Conservation (phyloP, 2,888 invertebrate genomes). For the Meghimatium bilineatum region DNA sequence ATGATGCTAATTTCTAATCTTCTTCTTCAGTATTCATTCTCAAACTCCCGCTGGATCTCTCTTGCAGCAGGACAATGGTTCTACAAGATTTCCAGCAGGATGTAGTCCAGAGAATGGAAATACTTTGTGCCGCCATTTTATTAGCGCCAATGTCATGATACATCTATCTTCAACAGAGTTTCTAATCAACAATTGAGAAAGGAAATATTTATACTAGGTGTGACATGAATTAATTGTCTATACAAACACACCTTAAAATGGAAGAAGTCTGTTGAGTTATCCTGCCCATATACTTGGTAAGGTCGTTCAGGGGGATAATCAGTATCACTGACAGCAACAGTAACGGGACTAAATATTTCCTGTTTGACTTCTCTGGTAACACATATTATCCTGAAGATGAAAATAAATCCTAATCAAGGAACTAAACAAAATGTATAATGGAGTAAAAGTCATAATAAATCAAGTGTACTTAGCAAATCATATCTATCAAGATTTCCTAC, state of each 20-base stretch:
- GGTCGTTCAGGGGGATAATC: constrained; percentile 13
- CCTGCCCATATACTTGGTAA: constrained; percentile 36
- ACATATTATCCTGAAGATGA: constrained; percentile 49
- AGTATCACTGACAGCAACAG: constrained; percentile 32
- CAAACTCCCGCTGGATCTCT: too few relatives aligned
- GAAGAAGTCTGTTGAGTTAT: constrained; percentile 36
- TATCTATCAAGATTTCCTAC: too few relatives aligned
- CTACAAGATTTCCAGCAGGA: too few relatives aligned
- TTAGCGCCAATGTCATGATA: too few relatives aligned
- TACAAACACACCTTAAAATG: constrained; percentile 26
- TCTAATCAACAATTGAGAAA: too few relatives aligned
- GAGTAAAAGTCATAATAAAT: background rate
- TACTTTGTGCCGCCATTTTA: too few relatives aligned
- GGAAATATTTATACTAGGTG: background rate
- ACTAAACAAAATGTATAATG: background rate
- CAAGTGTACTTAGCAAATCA: background rate
- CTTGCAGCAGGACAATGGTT: too few relatives aligned
- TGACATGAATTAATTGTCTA: background rate
- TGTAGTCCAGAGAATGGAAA: too few relatives aligned
- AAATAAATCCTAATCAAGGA: background rate
- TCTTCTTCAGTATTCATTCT: too few relatives aligned
- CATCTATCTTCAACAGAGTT: too few relatives aligned
- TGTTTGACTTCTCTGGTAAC: constrained; percentile 2
- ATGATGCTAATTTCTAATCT: too few relatives aligned
- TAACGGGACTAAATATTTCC: constrained; percentile 23